Percentiles rank a stretch among this genome's conserved stretches.
These are phyloP conservation scores for Sisor rabdophorus DNA, from an alignment of 2,113 vertebrate genomes.

Conservation along the genomic window DNA sequence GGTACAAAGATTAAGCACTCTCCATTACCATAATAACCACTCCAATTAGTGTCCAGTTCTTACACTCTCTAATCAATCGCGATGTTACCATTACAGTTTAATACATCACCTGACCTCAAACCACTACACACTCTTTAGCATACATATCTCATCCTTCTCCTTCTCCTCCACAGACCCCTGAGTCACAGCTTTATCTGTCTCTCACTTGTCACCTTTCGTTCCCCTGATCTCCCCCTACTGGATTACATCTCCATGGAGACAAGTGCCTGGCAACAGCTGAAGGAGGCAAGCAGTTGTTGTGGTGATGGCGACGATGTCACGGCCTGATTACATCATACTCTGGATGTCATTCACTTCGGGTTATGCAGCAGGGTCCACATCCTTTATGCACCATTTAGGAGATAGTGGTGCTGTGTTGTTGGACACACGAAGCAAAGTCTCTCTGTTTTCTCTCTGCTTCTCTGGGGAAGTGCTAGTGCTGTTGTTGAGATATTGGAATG, in stretches of 20 bases:
- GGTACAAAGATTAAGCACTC: constrained; percentile 33
- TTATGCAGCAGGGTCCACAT: neutral
- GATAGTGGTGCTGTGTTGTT: constrained; percentile 18
- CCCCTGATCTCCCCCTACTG: constrained; percentile 39
- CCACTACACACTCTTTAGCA: constrained; percentile 3
- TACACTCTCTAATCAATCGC: constrained; percentile 46
- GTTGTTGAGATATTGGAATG: no score
- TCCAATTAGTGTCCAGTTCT: constrained; percentile 45
- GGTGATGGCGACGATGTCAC: constrained; percentile 64
- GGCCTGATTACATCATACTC: constrained; percentile 43
- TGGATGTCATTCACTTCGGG: constrained; percentile 30
- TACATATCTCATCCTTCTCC: neutral
- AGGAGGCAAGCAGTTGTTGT: constrained; percentile 63
- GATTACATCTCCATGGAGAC: constrained; percentile 74
- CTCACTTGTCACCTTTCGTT: constrained; percentile 44
- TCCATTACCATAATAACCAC: constrained; percentile 36
- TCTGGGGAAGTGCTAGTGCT: no score
- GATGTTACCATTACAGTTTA: constrained; percentile 44
- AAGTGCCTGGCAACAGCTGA: constrained; percentile 76
- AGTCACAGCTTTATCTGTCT: constrained; percentile 10
- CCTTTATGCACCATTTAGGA: constrained; percentile 23
- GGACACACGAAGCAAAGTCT: neutral
- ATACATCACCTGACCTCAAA: constrained; percentile 45
- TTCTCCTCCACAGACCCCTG: neutral
- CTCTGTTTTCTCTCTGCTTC: no score